Base-by-base conservation (phyloP, 92 coral and sea anemone genomes). In the Palythoa grandiflora region DNA sequence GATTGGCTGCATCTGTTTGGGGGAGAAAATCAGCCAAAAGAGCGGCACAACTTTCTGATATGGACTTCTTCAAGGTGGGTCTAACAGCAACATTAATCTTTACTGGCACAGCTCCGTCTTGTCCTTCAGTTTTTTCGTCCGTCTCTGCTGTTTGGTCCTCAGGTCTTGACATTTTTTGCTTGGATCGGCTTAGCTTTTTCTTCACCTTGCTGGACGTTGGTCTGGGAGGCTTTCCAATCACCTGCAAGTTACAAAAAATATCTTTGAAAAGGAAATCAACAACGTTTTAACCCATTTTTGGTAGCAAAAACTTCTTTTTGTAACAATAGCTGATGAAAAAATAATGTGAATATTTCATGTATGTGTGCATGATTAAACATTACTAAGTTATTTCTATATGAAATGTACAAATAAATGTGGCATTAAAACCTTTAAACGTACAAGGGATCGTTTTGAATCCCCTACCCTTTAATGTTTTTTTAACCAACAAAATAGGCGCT, bases 171-270 rank as follows among this genome's bases (percentile, higher is more conserved):
- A 36, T 66, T 52, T 47, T 48, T 40, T 71, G 73, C 19, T 51
- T 50, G 16, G 72, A 48, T 5, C 36, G 73, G 15, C 14, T 80
- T 1, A 19, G 51, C 60, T 59, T 78, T 36, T 71, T 89, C 61
- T 85, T 90, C 51, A 65, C 38, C n/a, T 84, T 50, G 68, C 76
- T 83, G 52, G 93, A 87, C 28, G 86, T 83, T 44, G 98, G 98
- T 61, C 95, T 89, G 20, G 98, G 98, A 47, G 94, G 98, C 84
- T 93, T 95, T 39, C 94, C 90, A 60, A 71, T 79, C 28, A 91
- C 91, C 98, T 95, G 73, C 53, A 10, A 65, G 48, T 36, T 20
- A 14, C 75, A 12, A 38, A 38, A 70, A 68, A 17, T 9, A 7
- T 8, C 20, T 20, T 17, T n/a, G 1, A 6, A 20, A 17, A 17